Base-by-base conservation (phyloP, 2,888 invertebrate species). In the Pristionchus arcanus region DNA sequence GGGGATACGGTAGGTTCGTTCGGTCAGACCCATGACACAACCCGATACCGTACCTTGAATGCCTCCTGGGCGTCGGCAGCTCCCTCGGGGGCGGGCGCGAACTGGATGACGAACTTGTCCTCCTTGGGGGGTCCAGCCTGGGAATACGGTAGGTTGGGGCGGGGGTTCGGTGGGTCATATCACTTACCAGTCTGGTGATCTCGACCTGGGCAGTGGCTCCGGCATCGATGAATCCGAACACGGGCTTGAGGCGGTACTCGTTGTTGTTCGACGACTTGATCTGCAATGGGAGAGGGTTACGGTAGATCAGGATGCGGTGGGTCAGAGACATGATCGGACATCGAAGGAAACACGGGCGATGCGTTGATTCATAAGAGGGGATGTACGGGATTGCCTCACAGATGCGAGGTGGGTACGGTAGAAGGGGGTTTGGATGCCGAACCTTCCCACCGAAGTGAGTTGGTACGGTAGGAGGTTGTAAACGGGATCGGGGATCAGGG, bases 101-200 rank as follows among this genome's bases (percentile, higher is more conserved):
- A 87, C 71, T 87, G 87, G 87, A 87, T 71, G 71, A 87, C 87
- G 55, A 87, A 71, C 87, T 87, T 87, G 87, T 87, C 87, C 87
- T 87, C 87, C 87, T 87, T 87, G 87, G 87, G 87, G 42, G 87
- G 87, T 68, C 87, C 87, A 34, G 71, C 53, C 87, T 68, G 49
- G 11, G 21, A 31, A 34, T 74, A 13, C 34, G 74, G 34, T 37
- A 28, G 21, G 74, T 37, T 21, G n/a, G 25, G 85, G 37, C 5
- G 21, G 81, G 77, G 49, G 28, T 83, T n/a, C 81, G 42, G 28
- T 49, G 68, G 68, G 68, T 68, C 68, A 34, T 16, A 31, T n/a
- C 19, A 83, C 81, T 19, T 34, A 87, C 68, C 71, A 87, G 68
- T n/a, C 87, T 49, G 28, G 49, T 87, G 49, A 71, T 53, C 71